Conservation (phyloP, 2,797 vertebrate species). For the Sebastes matsubarae region DNA sequence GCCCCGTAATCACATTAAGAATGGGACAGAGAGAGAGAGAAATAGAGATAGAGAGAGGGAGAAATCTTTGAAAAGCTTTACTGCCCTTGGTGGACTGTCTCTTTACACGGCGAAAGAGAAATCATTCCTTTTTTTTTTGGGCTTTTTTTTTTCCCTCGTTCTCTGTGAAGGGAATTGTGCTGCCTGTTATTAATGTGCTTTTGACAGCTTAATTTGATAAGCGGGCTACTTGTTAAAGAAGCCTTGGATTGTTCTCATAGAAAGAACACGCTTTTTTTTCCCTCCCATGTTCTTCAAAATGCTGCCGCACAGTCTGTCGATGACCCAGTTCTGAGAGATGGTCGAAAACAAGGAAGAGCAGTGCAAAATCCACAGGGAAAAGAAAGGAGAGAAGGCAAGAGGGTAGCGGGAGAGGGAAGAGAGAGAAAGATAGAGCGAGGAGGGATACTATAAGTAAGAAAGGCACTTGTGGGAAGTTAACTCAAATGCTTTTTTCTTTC, state of each 20-base stretch:
- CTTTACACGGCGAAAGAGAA: conserved; percentile 54
- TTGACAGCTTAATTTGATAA: conserved; percentile 85
- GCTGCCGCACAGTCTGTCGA: conserved; percentile 79
- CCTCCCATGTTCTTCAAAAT: conserved; percentile 79
- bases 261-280: conserved; percentile 53
- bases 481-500: conserved; percentile 63
- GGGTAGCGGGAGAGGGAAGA: conserved; percentile 46
- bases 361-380: conserved; percentile 76
- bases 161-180: conserved; percentile 69
- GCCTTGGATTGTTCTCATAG: conserved; percentile 75
- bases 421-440: conserved; percentile 43
- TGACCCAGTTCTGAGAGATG: conserved; percentile 86
- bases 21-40: conserved; percentile 41
- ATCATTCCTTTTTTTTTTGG: conserved; percentile 34
- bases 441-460: conserved; percentile 61
- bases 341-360: conserved; percentile 83
- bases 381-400: conserved; percentile 65
- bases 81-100: conserved; percentile 63
- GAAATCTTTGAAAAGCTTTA: conserved; percentile 56
- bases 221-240: conserved; percentile 79
- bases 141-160: conserved; percentile 22
- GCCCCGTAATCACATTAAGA: conserved; percentile 61
- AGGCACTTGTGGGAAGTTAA: conserved; percentile 74
- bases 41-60: conserved; percentile 8
- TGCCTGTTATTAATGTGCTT: conserved; percentile 81